A percentile compares a stretch with the other conserved stretches of the same genome.
These are phyloP conservation scores for Parochlus steinenii DNA, from an alignment of 2,888 invertebrate species.

Conservation along the genomic window DNA sequence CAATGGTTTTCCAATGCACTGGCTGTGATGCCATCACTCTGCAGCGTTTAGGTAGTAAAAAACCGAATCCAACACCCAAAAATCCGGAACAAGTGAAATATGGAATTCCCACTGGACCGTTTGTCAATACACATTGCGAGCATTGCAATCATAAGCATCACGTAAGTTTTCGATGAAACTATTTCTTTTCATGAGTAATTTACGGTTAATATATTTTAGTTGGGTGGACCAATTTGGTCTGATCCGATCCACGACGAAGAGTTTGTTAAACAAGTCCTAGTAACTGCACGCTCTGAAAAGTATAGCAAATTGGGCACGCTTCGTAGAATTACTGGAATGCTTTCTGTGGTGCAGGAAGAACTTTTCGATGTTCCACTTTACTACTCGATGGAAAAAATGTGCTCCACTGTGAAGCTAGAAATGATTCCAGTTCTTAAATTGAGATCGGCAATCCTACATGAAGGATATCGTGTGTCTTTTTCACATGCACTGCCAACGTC, in stretches of 20 bases:
- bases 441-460: constrained; percentile 80
- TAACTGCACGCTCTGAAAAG: constrained; percentile 29
- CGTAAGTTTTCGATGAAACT: constrained; percentile 31
- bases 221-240: constrained; percentile 92
- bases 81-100: constrained; percentile 43
- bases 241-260: constrained; percentile 62
- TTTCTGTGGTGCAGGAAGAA: constrained; percentile 72
- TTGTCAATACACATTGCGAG: constrained; percentile 46
- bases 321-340: constrained; percentile 60
- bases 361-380: constrained; percentile 71
- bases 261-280: constrained; percentile 57
- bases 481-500: constrained; percentile 81
- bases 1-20: constrained; percentile 76
- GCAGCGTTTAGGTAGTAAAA: constrained; percentile 56
- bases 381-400: constrained; percentile 65
- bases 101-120: constrained; percentile 50
- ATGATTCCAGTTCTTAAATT: constrained; percentile 48
- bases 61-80: constrained; percentile 38
- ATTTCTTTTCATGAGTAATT: constrained; percentile 9
- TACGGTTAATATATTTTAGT: constrained; percentile 28
- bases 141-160: constrained; percentile 63
- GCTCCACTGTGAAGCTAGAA: constrained; percentile 51
- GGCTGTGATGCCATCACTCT: constrained; percentile 72
- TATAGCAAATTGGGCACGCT: constrained; percentile 43
- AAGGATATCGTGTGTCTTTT: constrained; percentile 78